Base-by-base conservation (phyloP, 2,113 vertebrate genomes). In the Collichthys lucidus region DNA sequence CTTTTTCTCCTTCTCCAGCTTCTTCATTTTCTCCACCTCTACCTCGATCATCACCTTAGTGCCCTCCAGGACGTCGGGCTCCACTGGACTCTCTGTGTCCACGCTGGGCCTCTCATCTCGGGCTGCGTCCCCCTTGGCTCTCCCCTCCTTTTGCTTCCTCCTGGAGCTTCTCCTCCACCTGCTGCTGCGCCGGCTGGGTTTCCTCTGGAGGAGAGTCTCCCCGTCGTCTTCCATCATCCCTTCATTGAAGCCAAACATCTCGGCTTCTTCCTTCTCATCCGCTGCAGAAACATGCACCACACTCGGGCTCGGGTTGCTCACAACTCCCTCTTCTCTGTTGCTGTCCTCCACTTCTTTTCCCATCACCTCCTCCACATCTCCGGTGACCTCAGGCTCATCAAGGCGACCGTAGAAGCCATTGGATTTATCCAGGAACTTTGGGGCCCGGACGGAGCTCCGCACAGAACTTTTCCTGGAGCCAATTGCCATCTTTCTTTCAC, bases 331-430 rank as follows among this genome's bases (percentile, higher is more conserved):
- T 0, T 82, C 68, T 0, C 5, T 57, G 26, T 14, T 62, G 40
- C 20, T 20, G 8, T 68, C 73, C 17, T 74, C 68, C 22, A 26
- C 74, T 52, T 57, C 56, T 0, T 16, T 11, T 17, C 50, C 62
- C 19, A 14, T 61, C 46, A 72, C 57, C 40, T 68, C 78, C 5
- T 22, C 52, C 46, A 19, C 80, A 15, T 64, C 83, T 61, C 44
- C 56, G 5, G 59, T 2, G 0, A 24, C 20, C 64, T 91, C 92
- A 0, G 87, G 89, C 71, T 96, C 95, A 4, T 95, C 93, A 2
- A 95, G 91, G 61, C 94, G 95, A 15, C 93, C 88, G 11, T 96
- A 96, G 79, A 95, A 94, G 29, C 95, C 95, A 0, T 63, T 85
- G 60, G 93, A 79, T 67, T 90, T 91, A 84, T 95, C 95, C 53